Base-by-base conservation (phyloP, 1,140 invertebrate species). In the Eriosoma lanigerum region DNA sequence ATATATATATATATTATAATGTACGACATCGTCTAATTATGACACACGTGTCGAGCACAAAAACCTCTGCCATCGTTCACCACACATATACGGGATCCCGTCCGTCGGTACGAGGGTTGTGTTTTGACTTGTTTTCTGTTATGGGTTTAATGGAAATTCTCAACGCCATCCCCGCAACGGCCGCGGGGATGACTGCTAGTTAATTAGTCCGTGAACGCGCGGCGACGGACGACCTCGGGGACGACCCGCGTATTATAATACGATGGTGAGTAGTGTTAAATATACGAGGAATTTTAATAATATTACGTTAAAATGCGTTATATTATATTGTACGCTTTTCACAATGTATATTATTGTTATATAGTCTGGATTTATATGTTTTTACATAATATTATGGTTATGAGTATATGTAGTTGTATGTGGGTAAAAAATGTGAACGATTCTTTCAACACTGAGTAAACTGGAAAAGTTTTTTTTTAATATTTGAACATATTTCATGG, bases 1-100 rank as follows among this genome's bases (percentile, higher is more conserved):
- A 70, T 19, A 21, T 48, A 46, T 44, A n/a, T 46, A 32, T 24
- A 44, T 29, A 24, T 38, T 38, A 75, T 75, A 52, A 76, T 58
- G 58, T 58, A 76, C 73, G 73, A 60, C 13, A 3, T 38, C 73
- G 73, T 76, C 73, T 58, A 58, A 76, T 76, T 76, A 76, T 58
- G 73, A 76, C 54, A 76, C 73, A 76, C 8, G 21, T 76, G 73
- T 52, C 52, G 12, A 56, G 8, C 38, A 44, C 54, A 58, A 44
- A 76, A 76, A 76, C 48, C 24, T n/a, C 52, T 3, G 5, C 29
- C 13, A 17, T 15, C 10, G 10, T 17, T 17, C 32, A 0, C n/a
- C n/a, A n/a, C n/a, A n/a, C n/a, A n/a, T n/a, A 8, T 38, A 38
- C 8, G 32, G 32, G 32, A 4, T 38, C 32, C 32, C 62, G 32